Percentiles rank a stretch among this genome's conserved stretches.
These are phyloP conservation scores for Temnothorax rugatulus DNA, from an alignment of 2,888 invertebrate genomes.

Conservation along the genomic window DNA sequence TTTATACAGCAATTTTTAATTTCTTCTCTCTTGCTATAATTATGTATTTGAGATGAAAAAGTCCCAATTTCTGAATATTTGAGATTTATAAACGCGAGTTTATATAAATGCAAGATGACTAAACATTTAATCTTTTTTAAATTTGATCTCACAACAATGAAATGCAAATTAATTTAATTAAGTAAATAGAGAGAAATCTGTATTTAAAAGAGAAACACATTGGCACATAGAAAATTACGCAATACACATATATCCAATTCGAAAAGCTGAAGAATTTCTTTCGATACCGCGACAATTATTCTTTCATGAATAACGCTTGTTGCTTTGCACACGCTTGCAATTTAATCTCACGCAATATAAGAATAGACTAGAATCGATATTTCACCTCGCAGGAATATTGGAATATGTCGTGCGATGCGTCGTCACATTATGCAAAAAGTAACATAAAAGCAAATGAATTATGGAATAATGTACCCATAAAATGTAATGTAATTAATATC, in stretches of 20 bases:
- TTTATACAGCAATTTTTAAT: not conserved
- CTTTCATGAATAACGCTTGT: constrained; percentile 13
- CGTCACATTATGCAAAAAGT: not conserved
- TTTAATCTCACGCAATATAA: constrained; percentile 39
- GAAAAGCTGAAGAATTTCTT: constrained; percentile 4
- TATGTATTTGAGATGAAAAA: too few relatives aligned
- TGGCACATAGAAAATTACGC: not conserved
- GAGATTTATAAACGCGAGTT: too few relatives aligned
- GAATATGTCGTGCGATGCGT: constrained; percentile 6
- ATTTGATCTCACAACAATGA: not conserved
- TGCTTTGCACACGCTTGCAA: constrained; percentile 24
- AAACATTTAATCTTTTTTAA: not conserved
- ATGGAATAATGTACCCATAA: not conserved
- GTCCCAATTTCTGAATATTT: too few relatives aligned
- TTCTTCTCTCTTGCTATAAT: not conserved
- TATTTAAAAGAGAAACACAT: not conserved
- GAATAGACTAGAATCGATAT: constrained; percentile 48
- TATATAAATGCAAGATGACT: not conserved
- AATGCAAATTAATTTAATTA: not conserved
- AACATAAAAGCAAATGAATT: not conserved
- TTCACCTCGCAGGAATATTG: constrained; percentile 33
- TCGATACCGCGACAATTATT: constrained; percentile 11
- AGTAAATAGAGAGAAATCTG: not conserved
- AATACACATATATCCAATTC: not conserved
- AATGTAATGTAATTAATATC: constrained; percentile 10